Percentiles rank a stretch among this genome's conserved stretches.
phyloP scores from a whole-genome alignment of 1,140 invertebrate species.

The Drosophila lacertosa region DNA sequence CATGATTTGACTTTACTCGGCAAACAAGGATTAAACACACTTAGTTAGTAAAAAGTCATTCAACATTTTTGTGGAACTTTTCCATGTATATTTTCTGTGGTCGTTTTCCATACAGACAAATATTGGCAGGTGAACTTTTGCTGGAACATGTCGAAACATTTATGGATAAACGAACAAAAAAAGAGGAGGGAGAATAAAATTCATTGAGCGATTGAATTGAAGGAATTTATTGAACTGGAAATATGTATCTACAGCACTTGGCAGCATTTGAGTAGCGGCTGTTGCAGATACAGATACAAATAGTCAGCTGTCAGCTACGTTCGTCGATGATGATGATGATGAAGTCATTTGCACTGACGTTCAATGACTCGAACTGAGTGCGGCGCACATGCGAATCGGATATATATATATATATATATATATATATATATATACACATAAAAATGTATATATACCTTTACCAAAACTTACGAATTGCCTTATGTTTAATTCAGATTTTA shows the following conservation, averaged over 20 bases:
- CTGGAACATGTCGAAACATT: conserved; percentile 3
- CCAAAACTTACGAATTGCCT: too few species aligned
- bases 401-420: conserved; percentile 14
- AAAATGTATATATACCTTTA: too few species aligned
- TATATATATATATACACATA: not conserved
- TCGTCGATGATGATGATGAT: conserved; percentile 51
- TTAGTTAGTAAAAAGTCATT: too few species aligned
- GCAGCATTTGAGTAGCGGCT: conserved; percentile 35
- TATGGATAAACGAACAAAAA: conserved; percentile 1
- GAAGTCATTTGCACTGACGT: conserved; percentile 70
- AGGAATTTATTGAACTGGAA: conserved; percentile 15
- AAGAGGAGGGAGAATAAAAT: not conserved
- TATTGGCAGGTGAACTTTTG: conserved; percentile 2
- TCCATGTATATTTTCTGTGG: too few species aligned
- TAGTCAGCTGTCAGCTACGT: conserved; percentile 45
- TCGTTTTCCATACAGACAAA: too few species aligned
- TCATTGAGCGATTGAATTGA: not conserved
- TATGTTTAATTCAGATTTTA: conserved; percentile 38
- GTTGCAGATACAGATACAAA: conserved; percentile 25
- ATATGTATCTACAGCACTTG: conserved; percentile 31
- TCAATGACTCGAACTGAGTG: conserved; percentile 61
- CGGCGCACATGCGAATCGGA: conserved; percentile 37
- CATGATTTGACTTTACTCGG: too few species aligned
- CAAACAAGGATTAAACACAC: too few species aligned
- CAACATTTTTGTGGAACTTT: too few species aligned